These are phyloP conservation scores for Tetragonisca angustula DNA, from an alignment of 2,888 invertebrate genomes.

Conservation along the genomic window DNA sequence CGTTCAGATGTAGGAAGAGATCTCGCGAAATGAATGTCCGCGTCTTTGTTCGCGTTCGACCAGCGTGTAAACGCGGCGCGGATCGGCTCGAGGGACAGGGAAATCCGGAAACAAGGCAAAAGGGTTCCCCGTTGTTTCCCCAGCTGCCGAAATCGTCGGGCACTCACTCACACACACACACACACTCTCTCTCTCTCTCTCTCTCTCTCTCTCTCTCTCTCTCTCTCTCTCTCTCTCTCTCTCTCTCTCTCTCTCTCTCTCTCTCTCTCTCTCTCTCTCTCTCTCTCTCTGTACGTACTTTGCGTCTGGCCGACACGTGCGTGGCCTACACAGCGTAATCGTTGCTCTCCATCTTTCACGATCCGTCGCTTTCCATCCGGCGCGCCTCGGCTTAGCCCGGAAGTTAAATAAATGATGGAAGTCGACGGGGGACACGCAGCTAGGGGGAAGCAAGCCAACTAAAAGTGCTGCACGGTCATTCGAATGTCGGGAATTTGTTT, in stretches of 20 bases:
- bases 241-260: too few species aligned
- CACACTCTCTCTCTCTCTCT: too few species aligned
- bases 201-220: too few species aligned
- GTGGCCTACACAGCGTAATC: conserved; percentile 45
- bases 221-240: too few species aligned
- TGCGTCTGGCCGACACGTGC: conserved; percentile 39
- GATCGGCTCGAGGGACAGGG: conserved; percentile 34
- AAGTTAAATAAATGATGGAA: conserved; percentile 65
- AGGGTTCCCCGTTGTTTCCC: conserved; percentile 42
- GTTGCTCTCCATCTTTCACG: conserved; percentile 59
- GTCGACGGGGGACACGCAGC: conserved; percentile 20
- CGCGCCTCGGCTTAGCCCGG: conserved; percentile 59
- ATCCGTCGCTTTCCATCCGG: conserved; percentile 62
- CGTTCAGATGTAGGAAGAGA: conserved; percentile 44
- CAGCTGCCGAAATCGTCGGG: conserved; percentile 38
- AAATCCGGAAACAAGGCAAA: conserved; percentile 38
- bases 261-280: background rate
- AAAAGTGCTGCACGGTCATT: conserved; percentile 36
- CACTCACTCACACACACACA: too few species aligned
- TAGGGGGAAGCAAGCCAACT: conserved; percentile 33
- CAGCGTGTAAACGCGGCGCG: conserved; percentile 48
- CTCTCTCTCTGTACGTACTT: conserved; percentile 1
- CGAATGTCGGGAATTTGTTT: conserved; percentile 46
- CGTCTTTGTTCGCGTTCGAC: conserved; percentile 60
- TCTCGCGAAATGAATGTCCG: conserved; percentile 44